A percentile compares a stretch with the other conserved stretches of the same genome.
Evolutionary conservation across 2,113 vertebrate genomes (phyloP).

Genomic region (Peromyscus leucopus): DNA sequence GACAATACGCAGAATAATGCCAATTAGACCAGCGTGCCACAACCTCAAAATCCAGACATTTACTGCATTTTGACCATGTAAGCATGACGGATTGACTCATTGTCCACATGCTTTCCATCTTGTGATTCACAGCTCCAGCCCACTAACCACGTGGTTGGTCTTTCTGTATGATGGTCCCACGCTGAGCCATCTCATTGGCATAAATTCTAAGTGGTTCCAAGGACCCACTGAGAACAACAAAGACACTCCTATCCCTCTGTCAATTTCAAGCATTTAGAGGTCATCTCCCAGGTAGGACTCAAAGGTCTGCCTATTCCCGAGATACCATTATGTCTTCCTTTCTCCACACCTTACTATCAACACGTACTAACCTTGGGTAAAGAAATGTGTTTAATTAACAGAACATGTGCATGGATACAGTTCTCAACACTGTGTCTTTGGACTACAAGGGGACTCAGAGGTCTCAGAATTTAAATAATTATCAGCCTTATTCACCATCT

Average conservation of each 20-base stretch:
- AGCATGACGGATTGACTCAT: not conserved
- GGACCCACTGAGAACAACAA: not conserved
- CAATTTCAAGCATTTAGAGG: not conserved
- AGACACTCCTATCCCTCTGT: not conserved
- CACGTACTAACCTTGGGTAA: not conserved
- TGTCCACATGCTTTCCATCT: not conserved
- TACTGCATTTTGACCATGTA: not conserved
- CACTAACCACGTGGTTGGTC: not conserved
- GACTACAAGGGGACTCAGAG: not conserved
- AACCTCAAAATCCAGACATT: not conserved
- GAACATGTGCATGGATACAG: not conserved
- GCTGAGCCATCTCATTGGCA: not conserved
- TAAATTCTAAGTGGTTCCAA: not conserved
- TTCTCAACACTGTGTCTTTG: not conserved
- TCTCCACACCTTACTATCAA: not conserved
- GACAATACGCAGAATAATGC: not conserved
- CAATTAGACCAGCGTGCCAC: not conserved
- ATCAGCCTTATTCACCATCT: not conserved
- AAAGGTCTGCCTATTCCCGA: not conserved
- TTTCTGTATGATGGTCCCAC: not conserved
- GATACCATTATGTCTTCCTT: not conserved
- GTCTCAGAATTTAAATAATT: not conserved
- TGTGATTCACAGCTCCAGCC: not conserved
- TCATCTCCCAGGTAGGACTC: not conserved
- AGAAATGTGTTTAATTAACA: not conserved